These are phyloP conservation scores for Tragopan temminckii DNA, from an alignment of 2,797 vertebrate species.

Conservation along the genomic window DNA sequence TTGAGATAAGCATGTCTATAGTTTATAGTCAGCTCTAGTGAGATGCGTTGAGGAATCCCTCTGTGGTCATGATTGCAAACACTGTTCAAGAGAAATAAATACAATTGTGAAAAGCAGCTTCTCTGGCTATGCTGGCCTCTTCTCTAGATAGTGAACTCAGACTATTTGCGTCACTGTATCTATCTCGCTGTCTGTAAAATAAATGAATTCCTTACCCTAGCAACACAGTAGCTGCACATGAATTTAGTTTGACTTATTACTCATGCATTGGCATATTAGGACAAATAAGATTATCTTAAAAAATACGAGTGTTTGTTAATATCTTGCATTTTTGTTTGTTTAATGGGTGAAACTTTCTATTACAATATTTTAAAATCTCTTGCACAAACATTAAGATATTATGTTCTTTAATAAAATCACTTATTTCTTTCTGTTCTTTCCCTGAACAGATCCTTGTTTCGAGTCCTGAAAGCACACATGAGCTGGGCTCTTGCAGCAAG, in stretches of 20 bases:
- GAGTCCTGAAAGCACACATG: neutral
- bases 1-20: neutral
- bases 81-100: neutral
- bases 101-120: neutral
- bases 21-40: neutral
- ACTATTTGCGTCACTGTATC: neutral
- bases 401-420: conserved; percentile 20
- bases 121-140: neutral
- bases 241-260: neutral
- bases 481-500: neutral
- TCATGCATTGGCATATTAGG: conserved; percentile 6
- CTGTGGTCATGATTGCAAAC: neutral
- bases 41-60: neutral
- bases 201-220: conserved; percentile 8
- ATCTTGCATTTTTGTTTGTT: conserved; percentile 49
- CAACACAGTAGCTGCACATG: neutral
- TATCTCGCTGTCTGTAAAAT: neutral
- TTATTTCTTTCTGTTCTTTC: conserved; percentile 16
- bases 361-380: conserved; percentile 29
- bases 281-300: conserved; percentile 51
- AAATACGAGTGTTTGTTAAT: neutral
- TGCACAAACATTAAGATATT: conserved; percentile 21
- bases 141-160: neutral
- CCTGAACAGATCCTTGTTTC: conserved; percentile 38
- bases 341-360: conserved; percentile 22